A percentile compares a stretch with the other conserved stretches of the same genome.
Conservation (phyloP, 64 coral and sea anemone genomes). For the Montipora efflorescens region DNA sequence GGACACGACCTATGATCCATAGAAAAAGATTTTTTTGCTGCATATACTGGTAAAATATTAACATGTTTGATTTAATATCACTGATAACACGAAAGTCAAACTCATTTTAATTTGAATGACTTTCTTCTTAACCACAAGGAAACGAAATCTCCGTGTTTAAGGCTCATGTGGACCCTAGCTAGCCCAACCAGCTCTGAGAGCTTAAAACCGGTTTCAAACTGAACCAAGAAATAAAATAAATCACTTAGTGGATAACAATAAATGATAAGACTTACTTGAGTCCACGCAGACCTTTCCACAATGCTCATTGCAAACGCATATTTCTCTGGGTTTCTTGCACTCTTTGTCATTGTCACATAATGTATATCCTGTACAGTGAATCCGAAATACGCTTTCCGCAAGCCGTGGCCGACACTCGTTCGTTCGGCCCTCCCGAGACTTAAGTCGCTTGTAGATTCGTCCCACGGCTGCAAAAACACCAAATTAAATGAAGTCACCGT, state of each 20-base stretch:
- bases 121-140: neutral
- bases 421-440: conserved; percentile 10
- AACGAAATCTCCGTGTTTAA: neutral
- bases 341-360: conserved; percentile 25
- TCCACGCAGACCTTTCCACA: conserved; percentile 33
- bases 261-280: conserved; percentile 24
- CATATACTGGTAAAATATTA: conserved; percentile 44
- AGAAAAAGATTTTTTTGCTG: neutral
- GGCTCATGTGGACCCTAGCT: neutral
- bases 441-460: conserved; percentile 8
- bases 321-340: conserved; percentile 1
- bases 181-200: neutral
- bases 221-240: neutral
- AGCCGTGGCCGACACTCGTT: neutral
- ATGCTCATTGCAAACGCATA: conserved; percentile 3
- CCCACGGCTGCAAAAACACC: conserved; percentile 30
- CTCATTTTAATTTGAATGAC: neutral
- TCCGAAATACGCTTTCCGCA: neutral
- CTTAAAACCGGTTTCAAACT: neutral
- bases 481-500: neutral
- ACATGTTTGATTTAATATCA: conserved; percentile 6
- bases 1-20: neutral
- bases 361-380: neutral
- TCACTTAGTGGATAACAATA: neutral
- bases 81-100: neutral